A percentile compares a stretch with the other conserved stretches of the same genome.
phyloP scores from a whole-genome alignment of 2,888 invertebrate species.

The Sarcophaga subvicina region DNA sequence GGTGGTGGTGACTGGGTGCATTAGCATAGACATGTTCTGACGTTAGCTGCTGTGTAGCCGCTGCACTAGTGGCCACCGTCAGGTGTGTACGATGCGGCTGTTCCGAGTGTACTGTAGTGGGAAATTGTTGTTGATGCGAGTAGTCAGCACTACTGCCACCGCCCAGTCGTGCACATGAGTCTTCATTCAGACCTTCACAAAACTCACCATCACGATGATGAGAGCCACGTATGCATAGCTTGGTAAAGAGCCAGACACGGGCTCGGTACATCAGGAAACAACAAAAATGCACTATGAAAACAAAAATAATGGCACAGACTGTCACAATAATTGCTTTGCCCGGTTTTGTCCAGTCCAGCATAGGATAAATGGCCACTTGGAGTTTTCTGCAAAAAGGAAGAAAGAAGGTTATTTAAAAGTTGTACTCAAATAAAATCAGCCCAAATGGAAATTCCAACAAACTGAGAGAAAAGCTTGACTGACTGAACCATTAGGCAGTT shows the following conservation, averaged over 20 bases:
- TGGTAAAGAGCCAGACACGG: constrained; percentile 82
- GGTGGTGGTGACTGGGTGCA: constrained; percentile 71
- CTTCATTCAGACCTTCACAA: constrained; percentile 80
- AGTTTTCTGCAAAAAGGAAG: constrained; percentile 83
- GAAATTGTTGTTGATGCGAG: constrained; percentile 80
- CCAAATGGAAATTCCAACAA: no score
- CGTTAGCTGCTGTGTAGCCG: constrained; percentile 64
- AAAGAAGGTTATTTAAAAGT: no score
- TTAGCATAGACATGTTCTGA: constrained; percentile 68
- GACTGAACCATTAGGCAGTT: no score
- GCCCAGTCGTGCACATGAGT: constrained; percentile 79
- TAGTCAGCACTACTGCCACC: constrained; percentile 78
- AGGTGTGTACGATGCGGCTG: constrained; percentile 74
- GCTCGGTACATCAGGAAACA: constrained; percentile 83
- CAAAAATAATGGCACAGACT: constrained; percentile 84
- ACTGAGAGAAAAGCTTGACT: no score
- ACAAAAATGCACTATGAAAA: constrained; percentile 85
- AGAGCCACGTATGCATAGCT: constrained; percentile 80
- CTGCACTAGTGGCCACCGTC: constrained; percentile 62
- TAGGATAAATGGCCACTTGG: constrained; percentile 87
- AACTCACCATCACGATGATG: constrained; percentile 80
- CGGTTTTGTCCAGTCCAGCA: constrained; percentile 89
- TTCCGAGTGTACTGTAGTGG: constrained; percentile 77
- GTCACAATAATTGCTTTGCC: constrained; percentile 84
- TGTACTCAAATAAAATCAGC: neutral